Base-by-base conservation (phyloP, 2,888 invertebrate genomes). In the Muschampia plurimacula region DNA sequence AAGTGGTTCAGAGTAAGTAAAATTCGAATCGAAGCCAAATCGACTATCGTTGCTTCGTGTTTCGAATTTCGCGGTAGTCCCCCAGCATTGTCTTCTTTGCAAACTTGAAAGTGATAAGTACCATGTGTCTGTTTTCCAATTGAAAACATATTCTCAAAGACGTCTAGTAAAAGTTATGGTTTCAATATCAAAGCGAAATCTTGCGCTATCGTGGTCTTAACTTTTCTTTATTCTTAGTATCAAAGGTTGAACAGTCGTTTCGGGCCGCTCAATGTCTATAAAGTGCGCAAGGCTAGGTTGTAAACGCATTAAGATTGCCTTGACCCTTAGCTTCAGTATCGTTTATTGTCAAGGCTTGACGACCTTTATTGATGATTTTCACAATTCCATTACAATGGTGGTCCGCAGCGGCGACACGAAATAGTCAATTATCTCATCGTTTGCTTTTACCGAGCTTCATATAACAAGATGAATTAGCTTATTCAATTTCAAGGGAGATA, bases 291-390 rank as follows among this genome's bases (percentile, higher is more conserved):
- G 82, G 82, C 83, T 85, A 62, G 60, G 81, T 85, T 80, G 78
- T 88, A 86, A 90, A 87, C 84, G 85, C 82, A 86, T 88, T 87
- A 88, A 81, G 80, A 80, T 78, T 79, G 82, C 90, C 90, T 90
- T 91, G 91, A 90, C 91, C 91, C 83, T 83, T 41, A 74, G 77
- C 76, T 79, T 73, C 79, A 82, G 79, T 82, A 83, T 77, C 77
- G 77, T 76, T 81, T 81, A 80, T 81, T 84, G 88, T 90, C 90
- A 90, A 89, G 91, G 90, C 80, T 79, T 80, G 75, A 75, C 76
- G 78, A 81, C 79, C 77, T 82, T 82, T 85, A 84, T 83, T 80
- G 82, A 83, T 83, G 83, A 79, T 84, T 83, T 83, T 81, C 81
- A 82, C 80, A 81, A 82, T 57, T 81, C 79, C 80, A 83, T 85